Evolutionary conservation across 2,113 vertebrate genomes (phyloP).

Genomic region (Indicator indicator): DNA sequence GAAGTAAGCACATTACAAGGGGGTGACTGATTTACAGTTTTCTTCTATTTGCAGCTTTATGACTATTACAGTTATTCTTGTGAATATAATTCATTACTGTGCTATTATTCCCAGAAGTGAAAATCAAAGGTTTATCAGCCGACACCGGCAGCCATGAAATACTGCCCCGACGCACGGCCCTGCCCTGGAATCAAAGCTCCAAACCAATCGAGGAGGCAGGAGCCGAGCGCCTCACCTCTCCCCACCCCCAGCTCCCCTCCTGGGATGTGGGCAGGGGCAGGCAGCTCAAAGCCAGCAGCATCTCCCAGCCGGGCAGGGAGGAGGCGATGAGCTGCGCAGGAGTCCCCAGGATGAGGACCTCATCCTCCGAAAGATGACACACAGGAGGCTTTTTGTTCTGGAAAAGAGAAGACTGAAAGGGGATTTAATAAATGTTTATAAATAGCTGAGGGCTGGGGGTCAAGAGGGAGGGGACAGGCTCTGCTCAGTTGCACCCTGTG

Average conservation of each 20-base stretch:
- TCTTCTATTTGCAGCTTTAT: constrained; percentile 69
- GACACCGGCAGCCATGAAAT: constrained; percentile 40
- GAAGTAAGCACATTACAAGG: constrained; percentile 61
- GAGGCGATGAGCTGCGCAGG: not conserved
- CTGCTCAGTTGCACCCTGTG: too few species aligned
- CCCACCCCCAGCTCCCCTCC: not conserved
- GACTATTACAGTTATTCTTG: constrained; percentile 75
- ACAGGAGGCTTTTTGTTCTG: too few species aligned
- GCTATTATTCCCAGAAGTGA: constrained; percentile 74
- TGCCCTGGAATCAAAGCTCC: not conserved
- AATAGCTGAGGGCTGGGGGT: too few species aligned
- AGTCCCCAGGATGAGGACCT: not conserved
- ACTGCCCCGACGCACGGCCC: not conserved
- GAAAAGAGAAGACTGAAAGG: too few species aligned
- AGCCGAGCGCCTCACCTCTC: fast-evolving
- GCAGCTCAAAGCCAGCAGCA: not conserved
- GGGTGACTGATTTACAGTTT: constrained; percentile 67
- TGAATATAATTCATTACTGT: constrained; percentile 69
- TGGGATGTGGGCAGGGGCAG: fast-evolving
- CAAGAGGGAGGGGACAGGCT: too few species aligned
- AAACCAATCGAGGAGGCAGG: not conserved
- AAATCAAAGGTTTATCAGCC: constrained; percentile 71
- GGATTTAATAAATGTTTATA: too few species aligned
- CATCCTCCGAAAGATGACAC: not conserved
- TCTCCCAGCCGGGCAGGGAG: not conserved